These are phyloP conservation scores for Colistium nudipinnis DNA, from an alignment of 2,113 vertebrate genomes.

Conservation along the genomic window DNA sequence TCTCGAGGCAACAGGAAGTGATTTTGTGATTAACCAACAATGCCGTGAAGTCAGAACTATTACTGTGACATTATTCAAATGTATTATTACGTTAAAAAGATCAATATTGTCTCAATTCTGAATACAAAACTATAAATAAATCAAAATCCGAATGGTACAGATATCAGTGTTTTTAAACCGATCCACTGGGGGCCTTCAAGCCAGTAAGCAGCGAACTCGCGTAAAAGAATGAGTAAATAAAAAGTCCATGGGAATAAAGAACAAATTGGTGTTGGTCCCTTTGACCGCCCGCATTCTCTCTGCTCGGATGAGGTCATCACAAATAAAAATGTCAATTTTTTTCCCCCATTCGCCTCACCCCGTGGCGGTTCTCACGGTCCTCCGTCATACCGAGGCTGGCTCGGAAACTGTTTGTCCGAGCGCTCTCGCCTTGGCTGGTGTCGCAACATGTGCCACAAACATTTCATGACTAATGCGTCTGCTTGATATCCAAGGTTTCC, in stretches of 20 bases:
- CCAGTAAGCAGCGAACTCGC: too few species aligned
- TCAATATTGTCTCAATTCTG: too few species aligned
- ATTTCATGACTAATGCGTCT: conserved; percentile 32
- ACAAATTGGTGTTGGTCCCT: background rate
- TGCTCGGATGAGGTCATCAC: conserved; percentile 25
- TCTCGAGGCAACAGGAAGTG: too few species aligned
- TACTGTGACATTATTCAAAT: too few species aligned
- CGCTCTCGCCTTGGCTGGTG: conserved; percentile 40
- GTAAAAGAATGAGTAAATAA: background rate
- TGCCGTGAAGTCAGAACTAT: too few species aligned
- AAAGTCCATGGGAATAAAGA: background rate
- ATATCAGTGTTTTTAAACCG: too few species aligned
- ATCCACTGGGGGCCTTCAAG: too few species aligned
- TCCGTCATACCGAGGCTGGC: conserved; percentile 26
- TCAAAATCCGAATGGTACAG: too few species aligned
- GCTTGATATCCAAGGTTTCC: conserved; percentile 29
- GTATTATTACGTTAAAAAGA: too few species aligned
- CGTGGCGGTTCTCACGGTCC: conserved; percentile 1
- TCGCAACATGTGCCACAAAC: conserved; percentile 28
- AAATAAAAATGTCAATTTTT: conserved; percentile 22
- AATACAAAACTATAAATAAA: too few species aligned
- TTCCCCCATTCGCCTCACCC: conserved; percentile 27
- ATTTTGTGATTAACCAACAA: too few species aligned
- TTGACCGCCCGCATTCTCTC: conserved; percentile 12
- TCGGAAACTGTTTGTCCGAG: conserved; percentile 33